Conservation (phyloP, 2,113 vertebrate species). For the Labrus mixtus region DNA sequence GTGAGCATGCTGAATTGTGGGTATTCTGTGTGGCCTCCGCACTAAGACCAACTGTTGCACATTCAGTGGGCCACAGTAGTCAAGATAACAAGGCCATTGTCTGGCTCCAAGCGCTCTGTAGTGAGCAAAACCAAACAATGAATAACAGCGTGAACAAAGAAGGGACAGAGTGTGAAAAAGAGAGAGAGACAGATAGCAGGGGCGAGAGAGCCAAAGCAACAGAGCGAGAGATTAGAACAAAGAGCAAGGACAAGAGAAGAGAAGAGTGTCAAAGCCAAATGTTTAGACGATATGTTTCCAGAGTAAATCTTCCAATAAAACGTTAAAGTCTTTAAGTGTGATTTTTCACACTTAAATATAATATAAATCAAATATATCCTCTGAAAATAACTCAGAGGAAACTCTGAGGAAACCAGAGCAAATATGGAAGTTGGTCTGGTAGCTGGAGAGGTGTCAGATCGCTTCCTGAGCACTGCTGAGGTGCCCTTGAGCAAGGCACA, state of each 20-base stretch:
- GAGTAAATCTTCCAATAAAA: background rate
- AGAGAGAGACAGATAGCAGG: slow-evolving; percentile 27
- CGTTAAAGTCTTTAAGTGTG: too few relatives aligned
- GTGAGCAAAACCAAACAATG: slow-evolving; percentile 75
- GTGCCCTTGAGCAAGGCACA: too few relatives aligned
- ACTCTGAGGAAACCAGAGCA: too few relatives aligned
- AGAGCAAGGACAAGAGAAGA: slow-evolving; percentile 23
- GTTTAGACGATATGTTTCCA: background rate
- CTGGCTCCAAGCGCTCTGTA: slow-evolving; percentile 51
- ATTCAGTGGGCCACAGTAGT: slow-evolving; percentile 57
- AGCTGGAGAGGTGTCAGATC: too few relatives aligned
- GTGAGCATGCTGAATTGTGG: slow-evolving; percentile 33
- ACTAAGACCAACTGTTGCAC: slow-evolving; percentile 62
- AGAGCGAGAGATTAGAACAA: slow-evolving; percentile 41
- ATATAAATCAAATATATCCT: too few relatives aligned
- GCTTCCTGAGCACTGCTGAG: too few relatives aligned
- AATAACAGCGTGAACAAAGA: slow-evolving; percentile 69
- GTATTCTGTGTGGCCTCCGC: slow-evolving; percentile 43
- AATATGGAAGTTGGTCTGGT: too few relatives aligned
- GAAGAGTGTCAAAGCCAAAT: slow-evolving; percentile 7
- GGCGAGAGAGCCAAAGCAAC: slow-evolving; percentile 48
- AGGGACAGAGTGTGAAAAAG: slow-evolving; percentile 51
- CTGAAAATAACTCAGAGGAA: too few relatives aligned
- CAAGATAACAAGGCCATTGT: slow-evolving; percentile 76
- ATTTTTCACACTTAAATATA: too few relatives aligned